Evolutionary conservation across 2,888 invertebrate genomes (phyloP).

Genomic region (Aphodius granarius): DNA sequence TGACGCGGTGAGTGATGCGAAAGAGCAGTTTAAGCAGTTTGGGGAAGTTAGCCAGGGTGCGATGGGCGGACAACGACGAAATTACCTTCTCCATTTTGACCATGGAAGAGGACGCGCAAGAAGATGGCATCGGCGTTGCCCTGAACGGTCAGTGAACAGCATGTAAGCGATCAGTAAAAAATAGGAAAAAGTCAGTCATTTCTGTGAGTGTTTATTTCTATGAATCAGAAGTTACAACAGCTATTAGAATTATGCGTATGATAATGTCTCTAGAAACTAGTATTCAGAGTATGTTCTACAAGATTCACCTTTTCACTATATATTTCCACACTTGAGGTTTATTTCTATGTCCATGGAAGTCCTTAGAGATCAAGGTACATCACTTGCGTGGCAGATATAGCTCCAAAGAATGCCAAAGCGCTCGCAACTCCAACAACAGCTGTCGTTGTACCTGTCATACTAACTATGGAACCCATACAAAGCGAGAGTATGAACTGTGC

Average conservation of each 20-base stretch:
- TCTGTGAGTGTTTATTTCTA: not conserved
- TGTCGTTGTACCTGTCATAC: conserved; percentile 79
- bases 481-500: conserved; percentile 91
- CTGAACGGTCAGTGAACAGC: conserved; percentile 27
- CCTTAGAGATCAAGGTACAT: conserved; percentile 83
- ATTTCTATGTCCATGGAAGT: too few species aligned
- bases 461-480: conserved; percentile 83
- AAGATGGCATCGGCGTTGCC: conserved; percentile 12
- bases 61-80: conserved; percentile 31
- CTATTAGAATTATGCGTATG: not conserved
- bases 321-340: too few species aligned
- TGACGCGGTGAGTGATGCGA: conserved; percentile 1
- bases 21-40: conserved; percentile 12
- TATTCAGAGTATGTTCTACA: not conserved
- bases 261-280: not conserved
- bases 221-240: not conserved
- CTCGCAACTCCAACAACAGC: conserved; percentile 87
- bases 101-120: conserved; percentile 26
- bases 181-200: not conserved
- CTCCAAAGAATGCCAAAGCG: conserved; percentile 81
- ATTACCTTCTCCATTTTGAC: conserved; percentile 28
- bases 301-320: too few species aligned
- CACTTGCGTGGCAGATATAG: conserved; percentile 82
- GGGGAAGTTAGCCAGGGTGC: conserved; percentile 16
- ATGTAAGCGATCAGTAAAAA: conserved; percentile 23